Evolutionary conservation across 1,140 invertebrate species (phyloP), one percentile per base, ranked within the genome.

Genomic region (Papilio glaucus): DNA sequence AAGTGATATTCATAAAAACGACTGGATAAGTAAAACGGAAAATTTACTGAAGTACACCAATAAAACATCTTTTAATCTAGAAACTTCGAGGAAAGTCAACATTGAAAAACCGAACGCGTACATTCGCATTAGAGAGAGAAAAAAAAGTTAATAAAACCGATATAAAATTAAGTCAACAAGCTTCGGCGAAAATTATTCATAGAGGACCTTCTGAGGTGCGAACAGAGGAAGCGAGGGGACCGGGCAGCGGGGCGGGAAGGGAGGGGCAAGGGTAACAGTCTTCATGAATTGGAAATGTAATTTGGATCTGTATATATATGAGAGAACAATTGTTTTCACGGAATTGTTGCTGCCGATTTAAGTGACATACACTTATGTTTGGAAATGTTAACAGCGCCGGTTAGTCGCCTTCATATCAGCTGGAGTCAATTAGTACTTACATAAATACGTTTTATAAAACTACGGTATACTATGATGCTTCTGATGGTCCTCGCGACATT

Each of bases 261-360:
- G 74, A 73, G 76, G 75, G 71, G 69, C 21, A 72, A 73, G 76
- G 71, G 77, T 82, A 85, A 84, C 73, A 79, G 78, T 71, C 80
- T 84, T 85, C 84, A 85, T 85, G 84, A 85, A 85, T 85, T 85
- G 84, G 82, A 84, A 85, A 85, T 85, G 84, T 84, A 85, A 85
- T 85, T 84, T 84, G 77, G 79, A 68, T 39, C 42, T 42, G 74
- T 76, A 77, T 80, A 73, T 78, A 80, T 84, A 79, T 76, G 75
- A 76, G 73, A 53, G 74, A 33, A 72, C 83, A 80, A 85, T 85
- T 85, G 83, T 85, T 85, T 85, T 75, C 70, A 57, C 42, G 73
- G 73, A 75, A 79, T 75, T 72, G 74, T 75, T 71, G 75, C 69
- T 78, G 41, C 67, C 74, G 80, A 84, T 77, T 75, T 81, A 68